Evolutionary conservation across 2,113 vertebrate species (phyloP).

Genomic region (Corythoichthys haematopterus): DNA sequence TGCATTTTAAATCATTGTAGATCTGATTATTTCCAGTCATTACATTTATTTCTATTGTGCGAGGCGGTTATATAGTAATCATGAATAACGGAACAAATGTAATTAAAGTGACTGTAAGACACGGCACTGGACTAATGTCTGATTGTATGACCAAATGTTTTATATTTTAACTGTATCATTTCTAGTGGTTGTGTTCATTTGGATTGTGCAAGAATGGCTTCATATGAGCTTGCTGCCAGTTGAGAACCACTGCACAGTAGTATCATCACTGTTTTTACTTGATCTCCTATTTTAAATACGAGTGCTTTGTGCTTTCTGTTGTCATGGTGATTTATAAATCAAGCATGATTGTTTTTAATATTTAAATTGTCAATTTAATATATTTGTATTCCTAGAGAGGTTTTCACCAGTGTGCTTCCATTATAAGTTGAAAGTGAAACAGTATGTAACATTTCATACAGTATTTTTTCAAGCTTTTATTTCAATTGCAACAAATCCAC

Average conservation of each 20-base stretch:
- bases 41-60: not conserved
- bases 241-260: conserved; percentile 10
- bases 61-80: too few species aligned
- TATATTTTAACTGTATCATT: not conserved
- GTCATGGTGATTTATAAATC: conserved; percentile 39
- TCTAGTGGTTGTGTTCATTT: not conserved
- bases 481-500: conserved; percentile 2
- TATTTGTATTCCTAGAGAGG: conserved; percentile 28
- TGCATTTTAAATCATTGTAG: too few species aligned
- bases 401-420: conserved; percentile 36
- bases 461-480: not conserved
- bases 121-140: too few species aligned
- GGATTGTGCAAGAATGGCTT: not conserved
- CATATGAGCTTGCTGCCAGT: not conserved
- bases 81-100: too few species aligned
- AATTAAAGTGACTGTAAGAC: too few species aligned
- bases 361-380: conserved; percentile 19
- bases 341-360: conserved; percentile 32
- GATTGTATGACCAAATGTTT: too few species aligned
- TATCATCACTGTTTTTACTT: conserved; percentile 27
- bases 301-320: conserved; percentile 5
- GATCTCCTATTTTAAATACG: conserved; percentile 32
- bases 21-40: not conserved
- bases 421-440: conserved; percentile 4
- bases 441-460: not conserved